phyloP scores from a whole-genome alignment of 2,888 invertebrate genomes.

The Deilephila porcellus region DNA sequence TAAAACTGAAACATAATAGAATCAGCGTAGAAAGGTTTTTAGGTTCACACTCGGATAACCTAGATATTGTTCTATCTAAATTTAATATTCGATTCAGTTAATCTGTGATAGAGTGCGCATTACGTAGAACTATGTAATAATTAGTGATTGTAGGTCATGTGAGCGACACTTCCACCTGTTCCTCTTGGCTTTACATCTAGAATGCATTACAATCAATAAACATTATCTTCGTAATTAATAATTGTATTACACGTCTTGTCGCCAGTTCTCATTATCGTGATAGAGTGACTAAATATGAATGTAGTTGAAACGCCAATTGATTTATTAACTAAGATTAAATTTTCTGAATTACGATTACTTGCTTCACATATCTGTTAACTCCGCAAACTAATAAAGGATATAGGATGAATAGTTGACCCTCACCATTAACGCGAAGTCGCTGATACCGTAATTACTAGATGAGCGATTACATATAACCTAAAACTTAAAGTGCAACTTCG shows the following conservation, averaged over 20 bases:
- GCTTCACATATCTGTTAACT: no score
- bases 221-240: background rate
- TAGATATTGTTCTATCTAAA: background rate
- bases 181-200: background rate
- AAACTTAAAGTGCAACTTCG: no score
- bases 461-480: background rate
- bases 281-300: no score
- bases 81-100: background rate
- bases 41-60: background rate
- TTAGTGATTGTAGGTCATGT: slow-evolving; percentile 7
- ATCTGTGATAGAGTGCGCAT: background rate
- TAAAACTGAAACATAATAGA: no score
- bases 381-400: no score
- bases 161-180: background rate
- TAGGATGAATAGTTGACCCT: no score
- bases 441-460: background rate
- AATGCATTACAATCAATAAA: slow-evolving; percentile 12
- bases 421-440: background rate
- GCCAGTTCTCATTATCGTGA: no score
- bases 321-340: no score
- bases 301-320: no score
- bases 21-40: no score
- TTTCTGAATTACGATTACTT: background rate
- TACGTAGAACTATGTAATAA: background rate
- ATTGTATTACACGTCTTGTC: background rate